Percentiles rank a stretch among this genome's conserved stretches.
These are phyloP conservation scores for Egretta garzetta DNA, from an alignment of 2,113 vertebrate species.

Conservation along the genomic window DNA sequence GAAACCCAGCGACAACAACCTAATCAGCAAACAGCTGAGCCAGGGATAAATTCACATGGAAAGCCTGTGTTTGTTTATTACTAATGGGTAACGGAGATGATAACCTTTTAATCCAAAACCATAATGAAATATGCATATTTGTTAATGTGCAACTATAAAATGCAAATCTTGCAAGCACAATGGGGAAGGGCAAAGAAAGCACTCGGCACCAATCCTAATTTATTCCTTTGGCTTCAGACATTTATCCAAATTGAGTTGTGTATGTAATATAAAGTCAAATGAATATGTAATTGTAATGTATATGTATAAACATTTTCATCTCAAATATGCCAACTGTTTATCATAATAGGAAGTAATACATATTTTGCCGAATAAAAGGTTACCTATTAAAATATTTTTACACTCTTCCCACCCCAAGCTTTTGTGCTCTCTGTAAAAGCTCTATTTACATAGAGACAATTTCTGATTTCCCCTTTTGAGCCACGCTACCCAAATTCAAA, in stretches of 20 bases:
- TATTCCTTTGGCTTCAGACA: constrained; percentile 71
- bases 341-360: constrained; percentile 76
- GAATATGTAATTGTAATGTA: constrained; percentile 77
- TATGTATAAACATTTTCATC: constrained; percentile 75
- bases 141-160: constrained; percentile 74
- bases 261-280: constrained; percentile 75
- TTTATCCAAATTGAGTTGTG: constrained; percentile 78
- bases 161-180: constrained; percentile 72
- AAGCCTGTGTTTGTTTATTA: constrained; percentile 74
- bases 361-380: constrained; percentile 75
- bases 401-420: constrained; percentile 38
- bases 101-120: constrained; percentile 76
- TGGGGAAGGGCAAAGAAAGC: constrained; percentile 67
- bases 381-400: constrained; percentile 73
- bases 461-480: constrained; percentile 48
- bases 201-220: constrained; percentile 64
- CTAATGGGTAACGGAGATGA: constrained; percentile 73
- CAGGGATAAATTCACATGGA: constrained; percentile 66
- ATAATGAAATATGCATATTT: constrained; percentile 80
- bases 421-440: constrained; percentile 57
- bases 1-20: constrained; percentile 58
- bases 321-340: constrained; percentile 75
- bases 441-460: constrained; percentile 59
- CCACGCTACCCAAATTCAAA: background rate
- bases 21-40: constrained; percentile 70